A percentile compares a stretch with the other conserved stretches of the same genome.
Evolutionary conservation across 2,888 invertebrate species (phyloP).

Genomic region (Gibbula magus): DNA sequence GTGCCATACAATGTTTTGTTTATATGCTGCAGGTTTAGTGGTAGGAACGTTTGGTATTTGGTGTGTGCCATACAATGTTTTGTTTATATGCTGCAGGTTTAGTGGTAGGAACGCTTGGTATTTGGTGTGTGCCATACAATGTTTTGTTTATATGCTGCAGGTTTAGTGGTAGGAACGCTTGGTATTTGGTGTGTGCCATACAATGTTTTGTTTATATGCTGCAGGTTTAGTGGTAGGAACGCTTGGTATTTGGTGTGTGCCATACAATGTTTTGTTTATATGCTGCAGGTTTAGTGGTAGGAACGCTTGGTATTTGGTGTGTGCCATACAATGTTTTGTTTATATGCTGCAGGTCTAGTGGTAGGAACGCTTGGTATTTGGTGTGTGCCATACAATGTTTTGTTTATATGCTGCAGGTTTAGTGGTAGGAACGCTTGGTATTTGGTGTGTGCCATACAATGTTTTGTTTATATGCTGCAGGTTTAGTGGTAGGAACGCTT

Average conservation of each 20-base stretch:
- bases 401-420: neutral
- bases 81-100: neutral
- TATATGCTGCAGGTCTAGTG: conserved; percentile 20
- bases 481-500: too few species aligned
- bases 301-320: conserved; percentile 23
- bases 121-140: too few species aligned
- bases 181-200: neutral
- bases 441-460: too few species aligned
- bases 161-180: conserved; percentile 38
- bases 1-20: too few species aligned
- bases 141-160: neutral
- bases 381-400: too few species aligned
- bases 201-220: too few species aligned
- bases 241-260: neutral
- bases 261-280: too few species aligned
- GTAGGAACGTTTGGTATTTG: too few species aligned
- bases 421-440: conserved; percentile 34
- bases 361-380: conserved; percentile 29
- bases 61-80: too few species aligned
- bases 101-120: conserved; percentile 34
- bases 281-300: conserved; percentile 28
- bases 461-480: too few species aligned
- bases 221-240: conserved; percentile 32
- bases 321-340: too few species aligned
- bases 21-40: too few species aligned